phyloP scores from a whole-genome alignment of 2,113 vertebrate genomes.

The Prionailurus viverrinus region DNA sequence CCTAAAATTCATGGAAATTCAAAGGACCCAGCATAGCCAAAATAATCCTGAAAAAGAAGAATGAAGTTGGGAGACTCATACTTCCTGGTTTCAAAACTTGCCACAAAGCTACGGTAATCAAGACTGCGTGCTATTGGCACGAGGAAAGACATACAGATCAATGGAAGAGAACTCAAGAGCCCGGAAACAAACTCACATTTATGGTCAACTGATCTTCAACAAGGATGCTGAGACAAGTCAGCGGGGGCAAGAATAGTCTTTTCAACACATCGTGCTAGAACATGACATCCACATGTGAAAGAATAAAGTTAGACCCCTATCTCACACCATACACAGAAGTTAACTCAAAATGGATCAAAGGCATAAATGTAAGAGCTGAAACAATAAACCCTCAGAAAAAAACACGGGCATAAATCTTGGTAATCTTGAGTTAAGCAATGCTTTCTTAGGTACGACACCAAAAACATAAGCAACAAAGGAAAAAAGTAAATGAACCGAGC shows the following conservation, averaged over 20 bases:
- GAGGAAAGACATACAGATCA: neutral
- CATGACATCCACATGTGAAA: too few species aligned
- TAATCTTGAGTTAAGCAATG: neutral
- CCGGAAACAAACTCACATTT: neutral
- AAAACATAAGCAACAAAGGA: neutral
- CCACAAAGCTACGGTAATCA: neutral
- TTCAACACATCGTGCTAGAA: neutral
- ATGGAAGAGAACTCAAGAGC: neutral
- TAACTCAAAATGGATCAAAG: neutral
- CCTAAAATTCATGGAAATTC: neutral
- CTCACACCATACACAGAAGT: neutral
- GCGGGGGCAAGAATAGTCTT: neutral
- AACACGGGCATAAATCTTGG: neutral
- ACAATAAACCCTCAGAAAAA: neutral
- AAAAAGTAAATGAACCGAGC: neutral
- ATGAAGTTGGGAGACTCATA: neutral
- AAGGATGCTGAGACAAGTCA: neutral
- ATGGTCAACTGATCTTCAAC: accelerated
- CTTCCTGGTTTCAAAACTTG: neutral
- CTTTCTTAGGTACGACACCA: neutral
- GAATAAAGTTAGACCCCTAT: neutral
- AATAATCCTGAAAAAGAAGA: neutral
- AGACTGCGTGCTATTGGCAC: neutral
- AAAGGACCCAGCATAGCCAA: neutral
- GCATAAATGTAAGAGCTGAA: neutral